Evolutionary conservation across 2,113 vertebrate species (phyloP).

Genomic region (Corythornis cristatus): DNA sequence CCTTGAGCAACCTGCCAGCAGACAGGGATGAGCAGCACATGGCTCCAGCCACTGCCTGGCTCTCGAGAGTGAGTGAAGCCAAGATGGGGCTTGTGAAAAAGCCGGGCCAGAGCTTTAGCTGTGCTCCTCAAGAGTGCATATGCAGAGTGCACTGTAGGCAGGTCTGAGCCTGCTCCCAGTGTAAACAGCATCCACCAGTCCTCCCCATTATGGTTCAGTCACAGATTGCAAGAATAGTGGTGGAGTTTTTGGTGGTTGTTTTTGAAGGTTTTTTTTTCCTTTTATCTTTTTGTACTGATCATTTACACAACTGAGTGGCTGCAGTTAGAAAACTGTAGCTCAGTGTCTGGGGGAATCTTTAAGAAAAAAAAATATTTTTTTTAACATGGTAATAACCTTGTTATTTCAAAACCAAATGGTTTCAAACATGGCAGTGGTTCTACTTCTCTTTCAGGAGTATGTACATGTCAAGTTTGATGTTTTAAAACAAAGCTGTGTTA

Average conservation of each 20-base stretch:
- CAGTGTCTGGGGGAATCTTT: background rate
- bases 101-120: background rate
- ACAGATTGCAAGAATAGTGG: background rate
- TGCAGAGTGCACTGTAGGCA: accelerated
- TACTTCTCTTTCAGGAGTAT: slow-evolving; percentile 72
- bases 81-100: background rate
- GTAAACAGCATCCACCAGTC: background rate
- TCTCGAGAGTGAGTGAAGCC: background rate
- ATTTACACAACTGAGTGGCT: background rate
- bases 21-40: accelerated
- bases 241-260: background rate
- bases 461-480: slow-evolving; percentile 77
- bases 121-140: background rate
- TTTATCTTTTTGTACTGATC: background rate
- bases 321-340: background rate
- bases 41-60: background rate
- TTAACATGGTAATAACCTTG: slow-evolving; percentile 49
- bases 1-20: background rate
- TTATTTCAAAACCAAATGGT: slow-evolving; percentile 64
- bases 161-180: background rate
- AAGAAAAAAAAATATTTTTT: slow-evolving; percentile 39
- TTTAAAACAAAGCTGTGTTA: slow-evolving; percentile 82
- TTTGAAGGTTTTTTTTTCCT: no score
- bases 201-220: background rate
- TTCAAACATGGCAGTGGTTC: slow-evolving; percentile 62